Evolutionary conservation across 2,888 invertebrate genomes (phyloP).

Genomic region (Macaria liturata): DNA sequence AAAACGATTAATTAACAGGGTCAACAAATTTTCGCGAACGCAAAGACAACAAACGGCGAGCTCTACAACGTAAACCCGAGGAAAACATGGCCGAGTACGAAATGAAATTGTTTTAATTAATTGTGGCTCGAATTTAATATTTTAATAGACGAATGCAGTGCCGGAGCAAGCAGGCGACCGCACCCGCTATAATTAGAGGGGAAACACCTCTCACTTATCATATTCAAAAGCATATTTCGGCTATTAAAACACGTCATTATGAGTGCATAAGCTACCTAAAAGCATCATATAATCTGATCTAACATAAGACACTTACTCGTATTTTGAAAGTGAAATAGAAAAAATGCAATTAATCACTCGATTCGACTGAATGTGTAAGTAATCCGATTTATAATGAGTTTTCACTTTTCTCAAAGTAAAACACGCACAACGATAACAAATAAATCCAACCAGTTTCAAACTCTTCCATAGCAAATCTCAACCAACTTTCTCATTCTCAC

Average conservation of each 20-base stretch:
- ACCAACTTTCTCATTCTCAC: conserved; percentile 26
- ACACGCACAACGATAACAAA: conserved; percentile 48
- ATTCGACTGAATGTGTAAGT: conserved; percentile 48
- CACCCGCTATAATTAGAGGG: conserved; percentile 12
- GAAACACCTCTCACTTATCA: too few species aligned
- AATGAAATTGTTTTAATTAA: conserved; percentile 56
- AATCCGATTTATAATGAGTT: conserved; percentile 44
- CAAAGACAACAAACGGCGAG: conserved; percentile 55
- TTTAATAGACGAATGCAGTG: conserved; percentile 38
- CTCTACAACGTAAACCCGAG: conserved; percentile 52
- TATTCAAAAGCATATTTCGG: too few species aligned
- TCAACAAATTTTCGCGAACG: conserved; percentile 68
- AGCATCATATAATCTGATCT: too few species aligned
- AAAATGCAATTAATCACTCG: conserved; percentile 41
- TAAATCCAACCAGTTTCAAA: conserved; percentile 54
- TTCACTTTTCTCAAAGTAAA: conserved; percentile 38
- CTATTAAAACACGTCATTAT: too few species aligned
- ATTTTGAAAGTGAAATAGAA: conserved; percentile 31
- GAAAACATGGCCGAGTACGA: conserved; percentile 54
- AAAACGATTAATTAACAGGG: conserved; percentile 76
- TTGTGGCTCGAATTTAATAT: conserved; percentile 48
- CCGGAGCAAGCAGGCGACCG: conserved; percentile 12
- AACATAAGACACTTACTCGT: too few species aligned
- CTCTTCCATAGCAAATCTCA: conserved; percentile 48
- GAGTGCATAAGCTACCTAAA: too few species aligned